These are phyloP conservation scores for Lutjanus erythropterus DNA, from an alignment of 2,113 vertebrate genomes.

Conservation along the genomic window DNA sequence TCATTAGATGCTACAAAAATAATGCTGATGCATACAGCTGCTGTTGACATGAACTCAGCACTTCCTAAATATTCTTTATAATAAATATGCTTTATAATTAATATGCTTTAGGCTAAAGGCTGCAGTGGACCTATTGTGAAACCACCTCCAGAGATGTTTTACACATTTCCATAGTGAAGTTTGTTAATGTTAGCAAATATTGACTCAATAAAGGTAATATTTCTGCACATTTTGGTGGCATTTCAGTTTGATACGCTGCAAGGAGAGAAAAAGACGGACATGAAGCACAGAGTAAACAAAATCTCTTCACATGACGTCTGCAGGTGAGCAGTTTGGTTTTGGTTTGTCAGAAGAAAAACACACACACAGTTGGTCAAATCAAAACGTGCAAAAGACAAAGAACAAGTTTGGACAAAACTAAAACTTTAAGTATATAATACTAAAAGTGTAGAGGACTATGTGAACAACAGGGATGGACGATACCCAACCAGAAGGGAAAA, in stretches of 20 bases:
- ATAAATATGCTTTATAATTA: background rate
- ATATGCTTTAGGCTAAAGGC: background rate
- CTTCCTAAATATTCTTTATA: background rate
- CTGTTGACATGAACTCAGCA: constrained; percentile 47
- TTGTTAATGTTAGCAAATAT: background rate
- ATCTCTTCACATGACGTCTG: background rate
- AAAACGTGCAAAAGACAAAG: background rate
- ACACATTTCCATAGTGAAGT: background rate
- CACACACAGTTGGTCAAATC: background rate
- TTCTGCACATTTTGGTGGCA: background rate
- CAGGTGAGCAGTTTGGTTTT: background rate
- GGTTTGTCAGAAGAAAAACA: background rate
- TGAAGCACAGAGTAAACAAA: no score
- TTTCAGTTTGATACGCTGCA: background rate
- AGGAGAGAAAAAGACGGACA: background rate
- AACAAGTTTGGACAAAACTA: no score
- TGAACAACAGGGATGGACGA: no score
- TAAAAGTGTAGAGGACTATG: no score
- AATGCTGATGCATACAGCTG: constrained; percentile 25
- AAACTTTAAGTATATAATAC: no score
- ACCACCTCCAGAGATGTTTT: background rate
- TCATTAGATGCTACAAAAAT: constrained; percentile 7
- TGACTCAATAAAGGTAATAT: background rate
- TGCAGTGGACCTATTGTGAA: background rate
- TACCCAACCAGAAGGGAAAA: no score